phyloP scores from a whole-genome alignment of 2,888 invertebrate species.

The Colostygia pectinataria region DNA sequence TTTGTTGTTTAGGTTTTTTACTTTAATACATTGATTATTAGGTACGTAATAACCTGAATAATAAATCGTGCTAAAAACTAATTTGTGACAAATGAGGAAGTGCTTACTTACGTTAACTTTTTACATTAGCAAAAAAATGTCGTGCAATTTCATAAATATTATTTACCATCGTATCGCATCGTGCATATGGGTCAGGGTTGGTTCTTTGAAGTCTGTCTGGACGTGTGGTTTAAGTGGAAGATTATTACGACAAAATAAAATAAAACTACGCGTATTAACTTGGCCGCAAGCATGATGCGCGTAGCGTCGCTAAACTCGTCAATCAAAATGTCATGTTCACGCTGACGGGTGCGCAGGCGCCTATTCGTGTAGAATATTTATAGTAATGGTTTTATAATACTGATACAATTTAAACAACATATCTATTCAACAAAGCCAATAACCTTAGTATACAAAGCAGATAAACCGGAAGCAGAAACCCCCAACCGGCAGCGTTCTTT shows the following conservation, averaged over 20 bases:
- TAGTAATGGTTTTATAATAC: conserved; percentile 1
- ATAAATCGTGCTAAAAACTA: conserved; percentile 19
- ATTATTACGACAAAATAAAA: conserved; percentile 54
- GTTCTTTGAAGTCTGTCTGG: conserved; percentile 50
- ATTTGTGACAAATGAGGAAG: conserved; percentile 20
- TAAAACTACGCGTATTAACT: conserved; percentile 42
- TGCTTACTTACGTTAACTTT: conserved; percentile 8
- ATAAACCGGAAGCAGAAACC: conserved; percentile 28
- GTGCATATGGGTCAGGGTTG: conserved; percentile 61
- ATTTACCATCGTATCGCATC: conserved; percentile 30
- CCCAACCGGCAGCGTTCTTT: conserved; percentile 24
- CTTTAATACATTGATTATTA: too few species aligned
- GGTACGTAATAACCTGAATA: too few species aligned
- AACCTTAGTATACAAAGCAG: not conserved
- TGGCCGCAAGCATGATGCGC: conserved; percentile 45
- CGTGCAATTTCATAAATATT: conserved; percentile 24
- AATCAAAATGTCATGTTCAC: conserved; percentile 61
- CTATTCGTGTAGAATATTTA: too few species aligned
- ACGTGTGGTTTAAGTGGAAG: conserved; percentile 46
- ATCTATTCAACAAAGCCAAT: too few species aligned
- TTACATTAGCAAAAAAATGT: conserved; percentile 18
- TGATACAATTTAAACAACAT: too few species aligned
- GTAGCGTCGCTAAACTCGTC: conserved; percentile 58
- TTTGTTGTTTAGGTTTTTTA: too few species aligned
- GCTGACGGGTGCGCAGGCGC: conserved; percentile 34